Percentiles rank a stretch among this genome's conserved stretches.
phyloP scores from a whole-genome alignment of 1,140 invertebrate species.

The Heliothis virescens region DNA sequence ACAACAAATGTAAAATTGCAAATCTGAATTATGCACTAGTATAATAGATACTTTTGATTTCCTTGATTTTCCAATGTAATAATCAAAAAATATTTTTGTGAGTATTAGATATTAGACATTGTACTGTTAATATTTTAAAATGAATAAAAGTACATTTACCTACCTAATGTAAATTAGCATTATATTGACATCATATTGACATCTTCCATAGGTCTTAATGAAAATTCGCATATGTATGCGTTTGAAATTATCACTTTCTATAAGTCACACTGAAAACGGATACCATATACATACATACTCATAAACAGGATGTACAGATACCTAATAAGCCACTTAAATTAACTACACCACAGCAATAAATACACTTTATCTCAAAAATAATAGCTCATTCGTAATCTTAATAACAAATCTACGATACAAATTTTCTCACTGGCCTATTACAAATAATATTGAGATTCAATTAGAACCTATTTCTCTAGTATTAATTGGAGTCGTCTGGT shows the following conservation, averaged over 20 bases:
- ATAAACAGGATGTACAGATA: background rate
- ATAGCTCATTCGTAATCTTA: conserved; percentile 63
- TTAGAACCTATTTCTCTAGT: conserved; percentile 59
- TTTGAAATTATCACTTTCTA: too few species aligned
- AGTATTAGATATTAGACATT: too few species aligned
- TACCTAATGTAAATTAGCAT: too few species aligned
- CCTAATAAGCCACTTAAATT: conserved; percentile 21
- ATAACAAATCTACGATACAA: conserved; percentile 66
- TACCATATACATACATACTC: background rate
- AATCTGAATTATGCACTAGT: too few species aligned
- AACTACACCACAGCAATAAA: conserved; percentile 40
- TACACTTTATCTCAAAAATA: conserved; percentile 53
- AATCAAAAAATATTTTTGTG: too few species aligned
- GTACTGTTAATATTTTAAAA: too few species aligned
- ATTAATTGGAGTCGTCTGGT: conserved; percentile 52
- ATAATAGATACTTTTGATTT: too few species aligned
- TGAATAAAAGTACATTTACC: too few species aligned
- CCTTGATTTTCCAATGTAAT: too few species aligned
- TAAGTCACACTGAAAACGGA: background rate
- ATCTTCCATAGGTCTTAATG: too few species aligned
- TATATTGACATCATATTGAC: too few species aligned
- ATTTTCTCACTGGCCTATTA: conserved; percentile 63
- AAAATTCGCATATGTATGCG: too few species aligned
- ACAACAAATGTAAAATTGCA: background rate
- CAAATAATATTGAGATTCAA: conserved; percentile 65